Conservation (phyloP, 2,888 invertebrate species). For the Scaptomyza cyrtandrae region DNA sequence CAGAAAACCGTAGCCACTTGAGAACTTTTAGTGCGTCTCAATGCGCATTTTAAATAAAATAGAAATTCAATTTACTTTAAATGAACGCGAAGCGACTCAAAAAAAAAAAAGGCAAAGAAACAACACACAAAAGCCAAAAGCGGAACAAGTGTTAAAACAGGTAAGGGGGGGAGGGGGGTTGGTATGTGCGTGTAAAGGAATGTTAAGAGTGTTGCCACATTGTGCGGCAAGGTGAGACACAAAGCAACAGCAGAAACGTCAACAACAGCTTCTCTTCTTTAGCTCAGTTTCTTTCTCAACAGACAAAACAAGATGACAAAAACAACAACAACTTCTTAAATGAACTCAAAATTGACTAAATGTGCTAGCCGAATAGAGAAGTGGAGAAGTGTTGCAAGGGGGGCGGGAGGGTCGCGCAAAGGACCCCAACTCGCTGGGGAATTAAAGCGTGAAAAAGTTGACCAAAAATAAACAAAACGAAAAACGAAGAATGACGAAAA, state of each 20-base stretch:
- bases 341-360: slow-evolving; percentile 80
- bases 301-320: slow-evolving; percentile 16
- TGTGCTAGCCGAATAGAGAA: slow-evolving; percentile 48
- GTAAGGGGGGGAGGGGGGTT: background rate
- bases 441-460: slow-evolving; percentile 10
- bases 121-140: background rate
- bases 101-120: no score
- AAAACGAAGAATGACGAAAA: no score
- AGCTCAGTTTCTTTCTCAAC: slow-evolving; percentile 3
- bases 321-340: slow-evolving; percentile 59
- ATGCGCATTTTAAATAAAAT: slow-evolving; percentile 81
- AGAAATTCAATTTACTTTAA: slow-evolving; percentile 80
- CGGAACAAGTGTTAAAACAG: slow-evolving; percentile 6
- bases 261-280: slow-evolving; percentile 44
- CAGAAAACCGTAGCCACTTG: slow-evolving; percentile 68
- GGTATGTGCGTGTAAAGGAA: no score
- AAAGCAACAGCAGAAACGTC: slow-evolving; percentile 56
- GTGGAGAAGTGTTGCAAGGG: no score
- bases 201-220: slow-evolving; percentile 6
- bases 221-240: slow-evolving; percentile 39
- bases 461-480: no score
- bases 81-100: slow-evolving; percentile 64
- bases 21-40: slow-evolving; percentile 80
- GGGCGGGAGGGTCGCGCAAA: no score
- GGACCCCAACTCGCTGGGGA: slow-evolving; percentile 45